A percentile compares a stretch with the other conserved stretches of the same genome.
Conservation (phyloP, 2,797 vertebrate genomes). For the Nyctalus aviator region DNA sequence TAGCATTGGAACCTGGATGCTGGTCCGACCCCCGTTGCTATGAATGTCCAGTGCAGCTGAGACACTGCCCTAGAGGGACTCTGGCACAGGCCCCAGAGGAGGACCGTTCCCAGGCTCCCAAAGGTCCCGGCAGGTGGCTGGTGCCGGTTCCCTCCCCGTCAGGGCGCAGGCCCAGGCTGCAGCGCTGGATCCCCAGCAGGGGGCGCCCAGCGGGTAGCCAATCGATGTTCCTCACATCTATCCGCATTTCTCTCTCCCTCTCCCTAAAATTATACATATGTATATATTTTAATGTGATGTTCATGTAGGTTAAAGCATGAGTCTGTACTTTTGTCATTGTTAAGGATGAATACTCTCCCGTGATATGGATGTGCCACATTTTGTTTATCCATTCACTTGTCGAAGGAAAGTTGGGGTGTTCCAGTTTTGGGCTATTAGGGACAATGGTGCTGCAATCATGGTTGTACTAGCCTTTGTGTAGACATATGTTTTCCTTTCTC, state of each 20-base stretch:
- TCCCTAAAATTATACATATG: neutral
- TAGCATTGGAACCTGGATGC: neutral
- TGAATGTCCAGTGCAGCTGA: neutral
- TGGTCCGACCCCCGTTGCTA: neutral
- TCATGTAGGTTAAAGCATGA: neutral
- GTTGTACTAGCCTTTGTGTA: neutral
- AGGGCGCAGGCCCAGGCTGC: neutral
- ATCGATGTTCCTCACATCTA: neutral
- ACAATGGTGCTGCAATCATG: neutral
- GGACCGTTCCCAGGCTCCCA: neutral
- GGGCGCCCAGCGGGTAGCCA: neutral
- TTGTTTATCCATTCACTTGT: neutral
- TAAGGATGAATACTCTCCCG: neutral
- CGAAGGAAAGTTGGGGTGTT: neutral
- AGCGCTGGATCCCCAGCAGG: neutral
- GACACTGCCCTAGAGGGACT: neutral
- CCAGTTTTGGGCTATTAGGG: neutral
- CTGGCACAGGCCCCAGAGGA: neutral
- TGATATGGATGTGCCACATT: neutral
- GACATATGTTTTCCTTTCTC: neutral
- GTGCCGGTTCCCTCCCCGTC: fast-evolving
- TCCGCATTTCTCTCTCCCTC: neutral
- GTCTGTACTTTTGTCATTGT: neutral
- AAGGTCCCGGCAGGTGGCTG: neutral
- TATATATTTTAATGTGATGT: neutral